Conservation (phyloP, 1,140 invertebrate species). For the Lutraria rhynchaena region DNA sequence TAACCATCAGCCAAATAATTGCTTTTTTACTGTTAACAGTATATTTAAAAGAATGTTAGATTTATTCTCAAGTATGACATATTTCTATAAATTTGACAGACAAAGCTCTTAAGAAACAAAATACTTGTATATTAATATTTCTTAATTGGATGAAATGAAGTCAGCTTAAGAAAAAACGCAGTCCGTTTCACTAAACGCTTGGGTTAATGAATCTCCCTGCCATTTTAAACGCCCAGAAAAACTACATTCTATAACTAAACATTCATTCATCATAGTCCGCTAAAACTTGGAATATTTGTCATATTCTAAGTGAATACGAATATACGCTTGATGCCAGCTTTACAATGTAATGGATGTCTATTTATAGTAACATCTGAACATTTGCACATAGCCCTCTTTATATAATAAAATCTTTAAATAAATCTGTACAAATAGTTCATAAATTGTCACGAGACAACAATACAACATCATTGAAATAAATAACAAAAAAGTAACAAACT, state of each 20-base stretch:
- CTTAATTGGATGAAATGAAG: no score
- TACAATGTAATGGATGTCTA: not conserved
- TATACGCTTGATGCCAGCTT: no score
- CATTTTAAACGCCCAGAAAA: constrained; percentile 29
- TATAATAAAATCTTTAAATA: constrained; percentile 52
- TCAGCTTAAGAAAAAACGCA: not conserved
- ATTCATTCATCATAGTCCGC: not conserved
- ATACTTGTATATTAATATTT: no score
- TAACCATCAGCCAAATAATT: no score
- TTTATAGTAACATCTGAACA: constrained; percentile 37
- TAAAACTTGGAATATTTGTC: no score
- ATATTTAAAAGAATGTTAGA: no score
- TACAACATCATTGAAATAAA: constrained; percentile 49
- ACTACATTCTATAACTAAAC: not conserved
- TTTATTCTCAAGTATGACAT: no score
- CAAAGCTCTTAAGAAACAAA: no score
- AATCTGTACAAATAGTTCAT: constrained; percentile 30
- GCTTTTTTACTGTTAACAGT: no score
- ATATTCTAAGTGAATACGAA: no score
- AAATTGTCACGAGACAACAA: constrained; percentile 43
- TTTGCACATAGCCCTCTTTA: constrained; percentile 58
- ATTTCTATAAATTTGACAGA: no score
- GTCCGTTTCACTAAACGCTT: not conserved
- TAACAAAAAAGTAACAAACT: constrained; percentile 26
- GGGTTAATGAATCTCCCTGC: constrained; percentile 42